Evolutionary conservation across 1,140 invertebrate species (phyloP), one percentile per base, ranked within the genome.

Genomic region (Temnothorax nylanderi): DNA sequence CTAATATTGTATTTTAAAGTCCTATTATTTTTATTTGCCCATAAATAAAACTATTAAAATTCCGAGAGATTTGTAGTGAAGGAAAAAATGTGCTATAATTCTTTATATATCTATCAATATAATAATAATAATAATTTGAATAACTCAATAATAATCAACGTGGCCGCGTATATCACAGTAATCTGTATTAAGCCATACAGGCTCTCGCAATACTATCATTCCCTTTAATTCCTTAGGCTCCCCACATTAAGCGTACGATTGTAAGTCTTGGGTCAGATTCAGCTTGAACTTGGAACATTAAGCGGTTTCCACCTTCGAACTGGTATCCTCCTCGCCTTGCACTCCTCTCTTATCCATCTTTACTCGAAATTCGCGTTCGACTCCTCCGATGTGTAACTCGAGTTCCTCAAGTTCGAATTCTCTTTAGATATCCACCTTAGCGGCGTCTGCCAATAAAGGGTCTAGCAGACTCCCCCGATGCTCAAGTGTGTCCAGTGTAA

Each of bases 401-500:
- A 91, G 89, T 91, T 91, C 76, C 89, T 88, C 89, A 90, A 91
- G 89, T 91, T 89, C 69, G 90, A 78, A 91, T 90, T 91, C 89
- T 90, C 89, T 91, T 91, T 89, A 88, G 89, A 91, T 90, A 91
- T 91, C 89, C 77, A 91, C 89, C 89, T 91, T 91, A 86, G 86
- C 89, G 71, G 75, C 89, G 84, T 82, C 76, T 91, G 89, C 90
- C 90, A 91, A 91, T 91, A 90, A 91, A 90, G 90, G 89, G 85
- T 78, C 85, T 71, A 71, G 65, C 85, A 75, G 80, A 80, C 89
- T 85, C 74, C 81, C 64, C 76, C 89, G 77, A 44, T 67, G 84
- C 51, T 85, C 56, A 88, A 90, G 87, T 91, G 92, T 94, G 93
- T 94, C 93, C 93, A 90, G 92, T 93, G 89, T 90, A 95, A 95